Evolutionary conservation across 2,113 vertebrate species (phyloP).

Genomic region (Menura novaehollandiae): DNA sequence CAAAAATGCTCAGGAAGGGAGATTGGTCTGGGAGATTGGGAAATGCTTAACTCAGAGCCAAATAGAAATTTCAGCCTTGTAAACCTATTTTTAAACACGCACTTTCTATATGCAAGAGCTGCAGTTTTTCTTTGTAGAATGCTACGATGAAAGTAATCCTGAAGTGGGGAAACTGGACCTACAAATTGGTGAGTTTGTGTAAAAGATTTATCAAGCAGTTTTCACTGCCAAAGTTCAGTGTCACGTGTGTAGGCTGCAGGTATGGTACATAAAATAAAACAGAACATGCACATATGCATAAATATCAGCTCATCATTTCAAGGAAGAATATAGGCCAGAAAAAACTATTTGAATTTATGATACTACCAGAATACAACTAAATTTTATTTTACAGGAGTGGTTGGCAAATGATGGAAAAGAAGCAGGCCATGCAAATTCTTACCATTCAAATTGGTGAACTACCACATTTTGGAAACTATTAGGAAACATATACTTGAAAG

Average conservation of each 20-base stretch:
- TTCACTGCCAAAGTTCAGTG: neutral
- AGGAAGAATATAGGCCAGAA: neutral
- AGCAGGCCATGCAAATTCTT: neutral
- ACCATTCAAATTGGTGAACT: neutral
- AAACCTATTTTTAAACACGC: neutral
- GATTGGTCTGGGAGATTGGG: accelerated
- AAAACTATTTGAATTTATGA: neutral
- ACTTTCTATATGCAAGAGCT: neutral
- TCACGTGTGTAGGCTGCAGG: neutral
- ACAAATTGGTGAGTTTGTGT: neutral
- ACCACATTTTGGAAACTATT: neutral
- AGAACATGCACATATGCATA: accelerated
- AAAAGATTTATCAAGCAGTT: neutral
- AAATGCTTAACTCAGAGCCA: neutral
- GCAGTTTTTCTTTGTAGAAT: neutral
- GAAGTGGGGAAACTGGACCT: neutral
- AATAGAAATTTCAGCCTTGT: neutral
- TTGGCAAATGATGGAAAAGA: neutral
- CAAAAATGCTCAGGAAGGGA: neutral
- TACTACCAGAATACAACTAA: neutral
- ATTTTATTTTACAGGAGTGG: neutral
- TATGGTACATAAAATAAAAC: neutral
- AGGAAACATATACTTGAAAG: neutral
- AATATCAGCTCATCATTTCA: neutral
- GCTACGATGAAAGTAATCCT: neutral